Conservation (phyloP, 2,797 vertebrate species). For the Antrozous pallidus region DNA sequence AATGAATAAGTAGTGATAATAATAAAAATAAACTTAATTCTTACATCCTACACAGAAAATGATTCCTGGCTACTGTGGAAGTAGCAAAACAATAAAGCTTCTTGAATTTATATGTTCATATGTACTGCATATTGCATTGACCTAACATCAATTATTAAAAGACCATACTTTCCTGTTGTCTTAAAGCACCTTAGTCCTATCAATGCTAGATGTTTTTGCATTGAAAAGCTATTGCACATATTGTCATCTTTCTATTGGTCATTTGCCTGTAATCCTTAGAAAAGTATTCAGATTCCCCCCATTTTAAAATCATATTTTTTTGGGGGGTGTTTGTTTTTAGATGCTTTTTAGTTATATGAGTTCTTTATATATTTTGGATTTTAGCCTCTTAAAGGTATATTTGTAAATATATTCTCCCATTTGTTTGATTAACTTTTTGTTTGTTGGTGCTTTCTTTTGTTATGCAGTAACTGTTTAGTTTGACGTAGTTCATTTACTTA, state of each 20-base stretch:
- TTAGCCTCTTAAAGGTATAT: background rate
- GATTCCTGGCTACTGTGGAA: background rate
- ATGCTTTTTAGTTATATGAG: background rate
- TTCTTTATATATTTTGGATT: background rate
- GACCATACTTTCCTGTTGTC: background rate
- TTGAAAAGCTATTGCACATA: background rate
- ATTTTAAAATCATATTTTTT: background rate
- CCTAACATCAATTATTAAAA: background rate
- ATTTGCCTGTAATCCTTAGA: background rate
- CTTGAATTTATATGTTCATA: background rate
- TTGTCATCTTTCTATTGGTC: background rate
- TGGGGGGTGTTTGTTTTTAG: too few species aligned
- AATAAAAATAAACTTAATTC: background rate
- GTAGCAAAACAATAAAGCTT: background rate
- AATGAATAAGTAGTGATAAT: background rate
- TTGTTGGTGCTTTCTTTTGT: background rate
- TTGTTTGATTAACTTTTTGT: background rate
- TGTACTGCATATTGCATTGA: background rate
- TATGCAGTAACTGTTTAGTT: background rate
- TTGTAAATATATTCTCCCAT: background rate
- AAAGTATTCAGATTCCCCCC: background rate
- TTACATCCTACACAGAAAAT: background rate
- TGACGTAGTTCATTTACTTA: background rate
- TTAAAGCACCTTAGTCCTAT: background rate
- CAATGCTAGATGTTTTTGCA: background rate